These are phyloP conservation scores for Nemotelus nigrinus DNA, from an alignment of 2,888 invertebrate genomes.

Conservation along the genomic window DNA sequence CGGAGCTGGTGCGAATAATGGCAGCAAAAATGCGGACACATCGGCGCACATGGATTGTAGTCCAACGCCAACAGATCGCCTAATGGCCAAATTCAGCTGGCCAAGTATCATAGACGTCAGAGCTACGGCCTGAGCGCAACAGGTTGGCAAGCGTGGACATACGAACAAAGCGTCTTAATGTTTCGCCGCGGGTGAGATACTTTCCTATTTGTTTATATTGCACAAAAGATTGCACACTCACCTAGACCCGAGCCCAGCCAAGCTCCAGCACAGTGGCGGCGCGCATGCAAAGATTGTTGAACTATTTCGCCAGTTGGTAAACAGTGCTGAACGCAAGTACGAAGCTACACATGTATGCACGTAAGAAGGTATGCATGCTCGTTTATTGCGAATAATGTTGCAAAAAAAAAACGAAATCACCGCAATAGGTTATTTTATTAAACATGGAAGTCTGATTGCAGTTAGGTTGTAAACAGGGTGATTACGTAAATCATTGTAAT, in stretches of 20 bases:
- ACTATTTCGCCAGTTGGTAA: slow-evolving; percentile 38
- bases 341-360: neutral
- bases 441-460: slow-evolving; percentile 12
- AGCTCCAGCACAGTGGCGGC: neutral
- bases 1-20: too few species aligned
- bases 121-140: too few species aligned
- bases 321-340: slow-evolving; percentile 6
- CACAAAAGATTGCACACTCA: slow-evolving; percentile 5
- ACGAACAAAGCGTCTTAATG: too few species aligned
- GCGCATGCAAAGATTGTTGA: slow-evolving; percentile 29
- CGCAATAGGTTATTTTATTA: slow-evolving; percentile 8
- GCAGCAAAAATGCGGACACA: too few species aligned
- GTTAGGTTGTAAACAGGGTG: slow-evolving; percentile 21
- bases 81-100: too few species aligned
- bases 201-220: neutral
- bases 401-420: slow-evolving; percentile 25
- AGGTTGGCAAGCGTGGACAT: too few species aligned
- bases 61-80: too few species aligned
- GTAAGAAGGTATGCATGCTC: neutral
- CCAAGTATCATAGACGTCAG: too few species aligned
- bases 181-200: too few species aligned
- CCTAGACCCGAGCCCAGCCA: neutral
- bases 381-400: neutral
- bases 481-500: slow-evolving; percentile 30
- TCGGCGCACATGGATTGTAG: too few species aligned